phyloP scores from a whole-genome alignment of 1,140 invertebrate genomes.

The Dreissena rostriformis region DNA sequence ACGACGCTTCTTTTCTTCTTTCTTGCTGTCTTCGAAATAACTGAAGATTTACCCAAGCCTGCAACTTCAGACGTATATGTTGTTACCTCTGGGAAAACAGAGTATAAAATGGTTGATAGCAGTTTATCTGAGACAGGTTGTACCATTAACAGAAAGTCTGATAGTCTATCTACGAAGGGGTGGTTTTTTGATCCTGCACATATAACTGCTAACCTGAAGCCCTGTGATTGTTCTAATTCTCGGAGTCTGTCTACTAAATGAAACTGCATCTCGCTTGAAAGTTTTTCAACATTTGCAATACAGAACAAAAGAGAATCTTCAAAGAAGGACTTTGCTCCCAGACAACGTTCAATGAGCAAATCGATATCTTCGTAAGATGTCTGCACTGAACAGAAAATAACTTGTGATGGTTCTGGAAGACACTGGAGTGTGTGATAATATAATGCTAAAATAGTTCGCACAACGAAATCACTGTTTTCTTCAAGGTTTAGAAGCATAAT shows the following conservation, averaged over 20 bases:
- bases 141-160: not conserved
- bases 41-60: constrained; percentile 61
- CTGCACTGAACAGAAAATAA: constrained; percentile 59
- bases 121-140: constrained; percentile 35
- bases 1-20: not conserved
- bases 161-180: constrained; percentile 53
- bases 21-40: constrained; percentile 24
- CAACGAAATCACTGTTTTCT: constrained; percentile 49
- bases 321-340: not conserved
- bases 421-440: constrained; percentile 56
- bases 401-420: constrained; percentile 60
- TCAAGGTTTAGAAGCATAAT: constrained; percentile 40
- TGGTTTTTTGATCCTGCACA: constrained; percentile 55
- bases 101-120: constrained; percentile 10
- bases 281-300: constrained; percentile 61
- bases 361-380: constrained; percentile 59
- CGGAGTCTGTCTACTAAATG: constrained; percentile 49
- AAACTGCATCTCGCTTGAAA: constrained; percentile 54
- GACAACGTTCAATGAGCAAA: constrained; percentile 55
- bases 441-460: constrained; percentile 57
- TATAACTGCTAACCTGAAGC: constrained; percentile 23
- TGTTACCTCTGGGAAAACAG: constrained; percentile 25
- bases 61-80: constrained; percentile 58
- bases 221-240: not conserved
- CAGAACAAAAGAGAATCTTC: constrained; percentile 38